phyloP scores from a whole-genome alignment of 2,113 vertebrate species.

The Emydocephalus ijimae region DNA sequence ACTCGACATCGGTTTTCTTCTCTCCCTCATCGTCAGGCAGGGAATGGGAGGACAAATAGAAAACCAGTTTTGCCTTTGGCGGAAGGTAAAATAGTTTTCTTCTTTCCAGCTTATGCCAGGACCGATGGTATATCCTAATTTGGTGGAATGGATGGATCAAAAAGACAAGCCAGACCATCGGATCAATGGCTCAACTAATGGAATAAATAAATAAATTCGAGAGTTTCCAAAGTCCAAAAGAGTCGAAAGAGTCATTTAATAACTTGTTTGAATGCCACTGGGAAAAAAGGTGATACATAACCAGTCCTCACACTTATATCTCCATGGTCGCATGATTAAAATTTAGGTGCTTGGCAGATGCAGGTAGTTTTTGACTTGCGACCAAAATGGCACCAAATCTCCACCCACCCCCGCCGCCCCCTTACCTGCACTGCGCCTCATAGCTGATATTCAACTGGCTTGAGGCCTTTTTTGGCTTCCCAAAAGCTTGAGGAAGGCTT shows the following conservation, averaged over 20 bases:
- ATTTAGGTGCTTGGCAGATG: too few relatives aligned
- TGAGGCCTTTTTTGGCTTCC: too few relatives aligned
- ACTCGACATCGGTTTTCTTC: neutral
- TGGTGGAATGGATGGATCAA: neutral
- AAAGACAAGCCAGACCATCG: neutral
- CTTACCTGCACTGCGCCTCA: too few relatives aligned
- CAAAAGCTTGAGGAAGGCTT: too few relatives aligned
- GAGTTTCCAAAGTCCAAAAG: too few relatives aligned
- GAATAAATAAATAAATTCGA: neutral
- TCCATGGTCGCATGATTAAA: neutral
- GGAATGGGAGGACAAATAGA: conserved; percentile 18
- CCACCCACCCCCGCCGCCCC: too few relatives aligned
- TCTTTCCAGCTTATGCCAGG: neutral
- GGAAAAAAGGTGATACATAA: neutral
- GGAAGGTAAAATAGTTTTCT: neutral
- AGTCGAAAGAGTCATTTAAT: neutral
- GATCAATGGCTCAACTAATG: neutral
- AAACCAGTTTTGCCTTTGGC: neutral
- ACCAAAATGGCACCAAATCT: too few relatives aligned
- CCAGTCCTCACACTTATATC: neutral
- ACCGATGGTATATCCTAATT: neutral
- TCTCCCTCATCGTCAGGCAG: neutral
- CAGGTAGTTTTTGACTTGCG: too few relatives aligned
- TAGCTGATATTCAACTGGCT: too few relatives aligned
- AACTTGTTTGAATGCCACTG: neutral